Percentiles rank a stretch among this genome's conserved stretches.
These are phyloP conservation scores for Lepidothrix coronata DNA, from an alignment of 2,113 vertebrate genomes.

Conservation along the genomic window DNA sequence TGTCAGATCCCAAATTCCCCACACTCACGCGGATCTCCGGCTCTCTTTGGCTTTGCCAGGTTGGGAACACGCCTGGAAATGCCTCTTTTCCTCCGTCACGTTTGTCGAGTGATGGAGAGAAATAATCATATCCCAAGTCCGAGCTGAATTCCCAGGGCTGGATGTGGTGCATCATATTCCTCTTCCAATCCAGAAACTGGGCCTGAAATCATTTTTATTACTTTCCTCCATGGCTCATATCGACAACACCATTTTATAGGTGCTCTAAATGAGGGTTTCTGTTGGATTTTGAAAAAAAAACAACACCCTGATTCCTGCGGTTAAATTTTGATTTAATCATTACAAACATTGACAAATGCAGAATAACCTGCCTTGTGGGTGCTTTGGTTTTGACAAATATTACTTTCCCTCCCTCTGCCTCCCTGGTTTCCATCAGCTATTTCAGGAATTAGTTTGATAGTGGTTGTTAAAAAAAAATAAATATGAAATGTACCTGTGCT, in stretches of 20 bases:
- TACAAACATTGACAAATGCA: background rate
- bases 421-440: background rate
- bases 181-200: background rate
- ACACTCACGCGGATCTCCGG: fast-evolving
- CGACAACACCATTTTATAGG: background rate
- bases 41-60: background rate
- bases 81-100: fast-evolving
- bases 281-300: background rate
- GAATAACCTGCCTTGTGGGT: background rate
- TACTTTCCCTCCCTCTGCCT: background rate
- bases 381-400: background rate
- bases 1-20: background rate
- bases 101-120: no score
- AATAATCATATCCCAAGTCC: background rate
- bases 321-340: background rate
- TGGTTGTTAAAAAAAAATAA: background rate
- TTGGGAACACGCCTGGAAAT: background rate
- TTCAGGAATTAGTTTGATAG: background rate
- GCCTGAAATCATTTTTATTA: background rate
- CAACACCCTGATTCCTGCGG: background rate
- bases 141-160: background rate
- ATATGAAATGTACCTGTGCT: background rate
- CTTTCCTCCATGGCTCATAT: background rate
- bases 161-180: fast-evolving
- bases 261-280: background rate